Conservation (phyloP, 1,140 invertebrate species). For the Pogonomyrmex californicus region DNA sequence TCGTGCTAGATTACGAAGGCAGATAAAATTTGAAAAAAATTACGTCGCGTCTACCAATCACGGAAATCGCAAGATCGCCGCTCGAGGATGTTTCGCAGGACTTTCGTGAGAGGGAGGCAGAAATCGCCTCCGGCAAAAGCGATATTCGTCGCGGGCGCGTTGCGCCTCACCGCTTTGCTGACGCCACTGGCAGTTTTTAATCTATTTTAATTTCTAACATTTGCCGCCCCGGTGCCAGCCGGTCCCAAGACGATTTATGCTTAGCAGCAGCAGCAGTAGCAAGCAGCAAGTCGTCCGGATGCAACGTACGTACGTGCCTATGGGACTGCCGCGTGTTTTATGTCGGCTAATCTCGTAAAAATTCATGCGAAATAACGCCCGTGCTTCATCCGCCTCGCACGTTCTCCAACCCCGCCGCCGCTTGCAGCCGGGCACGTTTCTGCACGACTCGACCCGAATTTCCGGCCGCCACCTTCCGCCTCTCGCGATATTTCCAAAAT, state of each 20-base stretch:
- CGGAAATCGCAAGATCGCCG: background rate
- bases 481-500: constrained; percentile 55
- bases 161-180: background rate
- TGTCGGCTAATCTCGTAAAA: constrained; percentile 84
- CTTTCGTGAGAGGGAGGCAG: background rate
- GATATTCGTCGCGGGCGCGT: constrained; percentile 29
- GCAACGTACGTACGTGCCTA: constrained; percentile 78
- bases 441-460: constrained; percentile 57
- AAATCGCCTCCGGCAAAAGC: background rate
- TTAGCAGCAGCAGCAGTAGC: constrained; percentile 39
- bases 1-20: background rate
- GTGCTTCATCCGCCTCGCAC: constrained; percentile 78
- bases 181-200: constrained; percentile 71
- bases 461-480: constrained; percentile 26
- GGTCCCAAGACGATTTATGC: constrained; percentile 77
- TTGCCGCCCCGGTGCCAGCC: constrained; percentile 43
- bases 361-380: constrained; percentile 83
- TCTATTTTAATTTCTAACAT: constrained; percentile 83
- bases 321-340: constrained; percentile 81
- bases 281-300: constrained; percentile 36
- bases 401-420: constrained; percentile 33
- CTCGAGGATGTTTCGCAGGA: background rate
- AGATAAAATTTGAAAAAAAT: background rate
- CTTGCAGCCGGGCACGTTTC: constrained; percentile 62
- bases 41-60: background rate